These are phyloP conservation scores for Netelia virgata DNA, from an alignment of 2,888 invertebrate genomes.

Conservation along the genomic window DNA sequence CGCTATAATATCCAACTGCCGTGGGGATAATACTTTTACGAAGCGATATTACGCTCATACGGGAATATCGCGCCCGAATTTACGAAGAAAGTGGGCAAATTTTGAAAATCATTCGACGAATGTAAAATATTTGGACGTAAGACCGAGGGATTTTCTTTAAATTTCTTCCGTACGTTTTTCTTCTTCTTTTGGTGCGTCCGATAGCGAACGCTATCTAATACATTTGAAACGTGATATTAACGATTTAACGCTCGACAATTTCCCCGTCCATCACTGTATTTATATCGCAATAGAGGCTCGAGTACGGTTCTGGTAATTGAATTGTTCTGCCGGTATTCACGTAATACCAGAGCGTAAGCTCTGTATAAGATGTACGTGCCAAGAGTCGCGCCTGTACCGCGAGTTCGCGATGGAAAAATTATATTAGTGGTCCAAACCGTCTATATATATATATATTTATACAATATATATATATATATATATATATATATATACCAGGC, in stretches of 20 bases:
- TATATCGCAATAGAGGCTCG: constrained; percentile 39
- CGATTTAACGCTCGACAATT: constrained; percentile 49
- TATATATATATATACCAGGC: neutral
- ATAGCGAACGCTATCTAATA: neutral
- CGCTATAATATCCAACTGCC: neutral
- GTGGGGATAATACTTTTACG: too few species aligned
- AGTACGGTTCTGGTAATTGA: constrained; percentile 57
- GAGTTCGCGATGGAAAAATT: neutral
- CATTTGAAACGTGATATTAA: constrained; percentile 41
- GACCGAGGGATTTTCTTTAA: too few species aligned
- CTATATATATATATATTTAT: neutral
- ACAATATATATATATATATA: neutral
- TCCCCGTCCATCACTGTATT: constrained; percentile 29
- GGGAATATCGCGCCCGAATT: too few species aligned
- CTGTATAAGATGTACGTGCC: neutral
- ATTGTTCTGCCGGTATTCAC: constrained; percentile 55
- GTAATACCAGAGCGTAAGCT: constrained; percentile 46
- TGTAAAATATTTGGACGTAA: neutral
- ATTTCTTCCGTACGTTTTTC: neutral
- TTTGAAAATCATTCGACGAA: neutral
- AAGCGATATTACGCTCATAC: too few species aligned
- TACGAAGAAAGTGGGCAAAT: too few species aligned
- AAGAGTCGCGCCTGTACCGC: neutral
- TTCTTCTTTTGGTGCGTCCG: neutral
- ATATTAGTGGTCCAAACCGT: constrained; percentile 34